Evolutionary conservation across 2,113 vertebrate genomes (phyloP), one percentile per base, ranked within the genome.

Genomic region (Poeciliopsis turrubarensis): DNA sequence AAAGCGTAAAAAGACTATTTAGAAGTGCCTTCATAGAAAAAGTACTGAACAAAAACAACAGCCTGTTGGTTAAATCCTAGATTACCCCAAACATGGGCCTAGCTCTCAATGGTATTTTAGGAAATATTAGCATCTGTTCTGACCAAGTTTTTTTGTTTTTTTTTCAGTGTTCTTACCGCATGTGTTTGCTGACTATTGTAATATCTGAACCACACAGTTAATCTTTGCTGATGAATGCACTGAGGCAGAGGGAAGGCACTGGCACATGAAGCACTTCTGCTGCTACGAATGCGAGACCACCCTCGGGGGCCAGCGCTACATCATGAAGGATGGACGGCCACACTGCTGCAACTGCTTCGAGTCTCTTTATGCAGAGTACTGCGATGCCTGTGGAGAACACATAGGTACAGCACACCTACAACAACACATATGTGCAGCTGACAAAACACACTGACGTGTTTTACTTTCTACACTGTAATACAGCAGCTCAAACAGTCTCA

Each of bases 191-290:
- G 60, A 84, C 74, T 10, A 73, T 66, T 83, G 29, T 41, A 25
- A 63, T 73, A 17, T 82, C 17, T 88, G 64, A 60, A 7, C 81
- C 68, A 61, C 22, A 11, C 91, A 99, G 98, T 98, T 99, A 73
- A 99, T 99, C 86, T 99, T 99, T 88, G 97, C 98, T 0, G 98
- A 99, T 0, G 98, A 99, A 68, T 99, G 98, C 95, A 99, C 98
- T 0, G 97, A 99, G 85, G 98, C 98, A 0, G 98, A 99, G 86
- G 97, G 97, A n/a, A 90, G 97, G 14, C 98, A 99, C 85, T 99
- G 98, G 98, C 98, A 99, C 94, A 99, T 98, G 97, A 97, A 95
- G 87, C 98, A 99, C 83, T 99, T 99, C 86, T 98, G 97, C 87
- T 99, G 98, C 93, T 98, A 97, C 0, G 98, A 99, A 91, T 99